Base-by-base conservation (phyloP, 2,113 vertebrate species). In the Siniperca knerii region DNA sequence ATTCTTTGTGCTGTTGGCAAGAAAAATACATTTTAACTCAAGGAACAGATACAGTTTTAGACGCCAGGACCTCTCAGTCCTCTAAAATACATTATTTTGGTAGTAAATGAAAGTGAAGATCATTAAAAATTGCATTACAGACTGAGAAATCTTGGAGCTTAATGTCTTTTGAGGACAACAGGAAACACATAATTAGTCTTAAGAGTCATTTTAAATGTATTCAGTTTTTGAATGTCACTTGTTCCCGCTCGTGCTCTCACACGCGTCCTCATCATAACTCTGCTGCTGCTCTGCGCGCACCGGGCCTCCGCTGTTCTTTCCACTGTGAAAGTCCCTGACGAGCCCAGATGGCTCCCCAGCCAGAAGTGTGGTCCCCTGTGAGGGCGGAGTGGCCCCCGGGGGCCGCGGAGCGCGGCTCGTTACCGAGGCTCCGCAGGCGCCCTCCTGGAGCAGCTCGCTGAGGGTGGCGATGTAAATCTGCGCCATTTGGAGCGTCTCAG, bases 401-500 rank as follows among this genome's bases (percentile, higher is more conserved):
- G 76, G 18, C 23, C 68, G 20, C 4, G 29, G 9, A 0, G 25
- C 37, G 6, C 52, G 10, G 25, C 4, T n/a, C 2, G 77, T 21
- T 4, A 4, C 71, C 20, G 71, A 6, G 0, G 8, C 37, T 29
- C 44, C 77, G 18, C 77, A 44, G 29, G 71, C 71, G 23, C 57
- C 89, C 65, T 90, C 85, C 79, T 93, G 85, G 15, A 97, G 93
- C 57, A 96, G 89, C 58, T 96, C 95, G 74, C 92, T 94, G 37
- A 96, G 95, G 0, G 95, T 95, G 55, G 90, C 55, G 88, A 97
- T 97, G 93, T 97, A 97, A 9, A 97, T 97, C 92, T 96, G 95
- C 6, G 97, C 97, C 96, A 97, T 96, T 52, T 96, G 96, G 6
- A 97, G 93, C 0, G 97, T 97, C 90, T 97, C 97, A 0, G 96